Evolutionary conservation across 2,113 vertebrate genomes (phyloP), one percentile per base, ranked within the genome.

Genomic region (Archilochus colubris): DNA sequence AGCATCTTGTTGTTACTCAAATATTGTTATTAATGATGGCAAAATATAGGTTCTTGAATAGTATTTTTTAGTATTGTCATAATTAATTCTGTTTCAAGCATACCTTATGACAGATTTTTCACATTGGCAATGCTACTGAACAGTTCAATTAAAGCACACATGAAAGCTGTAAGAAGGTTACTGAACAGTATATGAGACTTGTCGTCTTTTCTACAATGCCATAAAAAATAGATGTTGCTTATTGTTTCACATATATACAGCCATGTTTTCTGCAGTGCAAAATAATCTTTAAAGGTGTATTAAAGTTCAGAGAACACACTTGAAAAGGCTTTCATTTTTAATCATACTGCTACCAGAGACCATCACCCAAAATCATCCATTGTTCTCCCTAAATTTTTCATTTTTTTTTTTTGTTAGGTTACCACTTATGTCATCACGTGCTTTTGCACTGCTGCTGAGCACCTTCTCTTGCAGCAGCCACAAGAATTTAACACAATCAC

Each of bases 51-150:
- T 79, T 64, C n/a, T 58, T 51, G 17, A 51, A 7, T 57, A 3
- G 15, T 48, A 14, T 21, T 61, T 88, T 85, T 67, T n/a, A 44
- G 28, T 51, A 36, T 48, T 80, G 20, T 48, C 27, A 44, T 74
- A 66, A 88, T 69, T 81, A 84, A 89, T 89, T 83, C 54, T 91
- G 7, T 86, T 95, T 95, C 53, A 88, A 75, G 40, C 40, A 58
- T n/a, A 46, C 30, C 27, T 82, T 87, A 33, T 61, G 50, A 81
- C 8, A 61, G 53, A 57, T 82, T 75, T 86, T 46, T 84, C 36
- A 27, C 6, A 5, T 54, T 69, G 73, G 88, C 68, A 88, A 30
- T 53, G 17, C n/a, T 83, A 27, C 48, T 61, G 44, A 88, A 50
- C 31, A 91, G 54, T 69, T 86, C 14, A 46, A 12, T 78, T 88